phyloP scores from a whole-genome alignment of 1,140 invertebrate species.

The Coenobita brevimanus region DNA sequence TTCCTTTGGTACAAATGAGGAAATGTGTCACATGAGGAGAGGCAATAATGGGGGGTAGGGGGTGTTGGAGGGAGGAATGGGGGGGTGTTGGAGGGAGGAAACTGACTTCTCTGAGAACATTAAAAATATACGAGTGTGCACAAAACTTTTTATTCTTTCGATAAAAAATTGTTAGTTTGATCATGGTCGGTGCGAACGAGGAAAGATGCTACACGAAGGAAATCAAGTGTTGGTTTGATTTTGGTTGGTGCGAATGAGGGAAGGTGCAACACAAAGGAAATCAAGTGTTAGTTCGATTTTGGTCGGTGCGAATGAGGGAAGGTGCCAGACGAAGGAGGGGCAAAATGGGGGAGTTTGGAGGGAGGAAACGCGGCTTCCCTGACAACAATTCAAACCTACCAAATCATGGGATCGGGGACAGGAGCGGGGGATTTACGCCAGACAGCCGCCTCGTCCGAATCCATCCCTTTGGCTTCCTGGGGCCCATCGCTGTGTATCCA shows the following conservation, averaged over 20 bases:
- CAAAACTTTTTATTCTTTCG: too few relatives aligned
- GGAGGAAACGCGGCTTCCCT: slow-evolving; percentile 31
- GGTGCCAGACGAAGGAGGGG: neutral
- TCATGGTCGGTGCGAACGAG: neutral
- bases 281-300: too few relatives aligned
- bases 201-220: neutral
- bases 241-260: neutral
- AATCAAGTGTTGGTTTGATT: too few relatives aligned
- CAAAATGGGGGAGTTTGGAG: slow-evolving; percentile 15
- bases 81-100: too few relatives aligned
- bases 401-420: slow-evolving; percentile 54
- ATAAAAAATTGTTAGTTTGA: too few relatives aligned
- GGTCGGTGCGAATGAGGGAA: neutral
- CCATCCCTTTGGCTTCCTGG: slow-evolving; percentile 15
- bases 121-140: too few relatives aligned
- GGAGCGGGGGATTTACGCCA: slow-evolving; percentile 41
- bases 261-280: neutral
- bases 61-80: too few relatives aligned
- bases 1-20: neutral
- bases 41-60: too few relatives aligned
- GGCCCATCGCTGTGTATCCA: neutral
- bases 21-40: neutral
- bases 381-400: slow-evolving; percentile 48
- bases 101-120: too few relatives aligned
- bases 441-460: slow-evolving; percentile 41